Evolutionary conservation across 2,888 invertebrate genomes (phyloP), one percentile per base, ranked within the genome.

Genomic region (Phalangium opilio): DNA sequence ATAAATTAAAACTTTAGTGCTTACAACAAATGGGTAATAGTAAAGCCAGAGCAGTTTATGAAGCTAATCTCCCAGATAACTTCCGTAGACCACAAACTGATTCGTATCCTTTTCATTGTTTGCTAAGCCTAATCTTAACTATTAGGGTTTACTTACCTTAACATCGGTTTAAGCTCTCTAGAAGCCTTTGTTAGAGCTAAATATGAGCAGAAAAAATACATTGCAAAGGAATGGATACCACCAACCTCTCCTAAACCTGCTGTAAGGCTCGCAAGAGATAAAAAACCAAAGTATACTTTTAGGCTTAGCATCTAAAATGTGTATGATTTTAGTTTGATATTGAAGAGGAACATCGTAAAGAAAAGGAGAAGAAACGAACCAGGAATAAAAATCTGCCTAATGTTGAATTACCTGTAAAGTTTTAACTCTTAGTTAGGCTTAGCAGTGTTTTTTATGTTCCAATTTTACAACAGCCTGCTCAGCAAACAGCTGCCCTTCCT

Each of bases 21-120:
- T 74, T 98, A 59, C 90, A 95, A 67, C 90, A 93, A 67, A 95
- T 98, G 87, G 98, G 98, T 10, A 98, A 98, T 67, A 91, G 90
- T 1, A 73, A 87, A 56, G 98, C 93, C 0, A 76, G 96, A 44
- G 95, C 93, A 1, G 91, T 95, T 0, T 96, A 95, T 67, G 96
- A 96, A 69, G 95, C 95, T 1, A 91, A 91, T 66, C 69, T 96
- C 38, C 93, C 93, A 0, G 93, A 96, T 63, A 84, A 83, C 59
- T 95, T 91, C 69, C 76, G 95, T 34, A 77, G 98, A 55, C 96
- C 98, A 2, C 95, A 91, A 67, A 86, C 81, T 53, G 93, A 93
- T 66, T 79, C 86, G 44, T 82, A 64, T 64, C 63, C 62, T 63
- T 54, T 27, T 27, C 27, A 7, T 27, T 27, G 4, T 27, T 27